Conservation (phyloP, 2,888 invertebrate genomes). For the Prosopocoilus inquinatus region DNA sequence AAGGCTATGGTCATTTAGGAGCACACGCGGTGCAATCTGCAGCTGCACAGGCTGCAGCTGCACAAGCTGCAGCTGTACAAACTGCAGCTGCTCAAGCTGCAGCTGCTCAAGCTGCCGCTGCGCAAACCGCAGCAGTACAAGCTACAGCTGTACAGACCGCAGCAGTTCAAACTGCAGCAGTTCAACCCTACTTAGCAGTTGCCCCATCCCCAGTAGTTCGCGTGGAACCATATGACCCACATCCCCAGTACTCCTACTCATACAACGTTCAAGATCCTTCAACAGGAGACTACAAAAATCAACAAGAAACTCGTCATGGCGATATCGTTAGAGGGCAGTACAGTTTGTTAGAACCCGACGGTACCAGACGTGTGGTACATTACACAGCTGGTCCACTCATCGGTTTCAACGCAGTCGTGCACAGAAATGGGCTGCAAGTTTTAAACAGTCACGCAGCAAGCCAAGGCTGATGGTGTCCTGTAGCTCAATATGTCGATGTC, state of each 20-base stretch:
- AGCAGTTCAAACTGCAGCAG: conserved; percentile 31
- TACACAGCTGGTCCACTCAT: neutral
- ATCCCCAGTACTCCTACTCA: neutral
- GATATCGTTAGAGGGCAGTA: neutral
- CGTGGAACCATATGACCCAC: neutral
- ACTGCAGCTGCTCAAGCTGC: too few species aligned
- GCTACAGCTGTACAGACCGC: conserved; percentile 16
- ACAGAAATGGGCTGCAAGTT: neutral
- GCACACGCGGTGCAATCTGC: conserved; percentile 13
- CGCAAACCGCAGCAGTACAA: conserved; percentile 14
- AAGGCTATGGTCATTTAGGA: conserved; percentile 6
- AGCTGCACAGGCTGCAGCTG: conserved; percentile 23
- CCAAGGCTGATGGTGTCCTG: neutral
- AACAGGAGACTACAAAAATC: neutral
- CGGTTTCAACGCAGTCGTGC: neutral
- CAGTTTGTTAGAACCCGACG: conserved; percentile 2
- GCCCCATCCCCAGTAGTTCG: too few species aligned
- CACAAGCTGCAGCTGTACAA: conserved; percentile 32
- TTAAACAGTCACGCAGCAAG: neutral
- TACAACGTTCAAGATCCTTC: neutral
- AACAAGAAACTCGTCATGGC: neutral
- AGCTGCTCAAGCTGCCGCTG: too few species aligned
- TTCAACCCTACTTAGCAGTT: conserved; percentile 10
- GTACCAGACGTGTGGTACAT: neutral
- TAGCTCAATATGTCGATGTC: too few species aligned